Base-by-base conservation (phyloP, 2,888 invertebrate species). In the Epirrhoe tristata region DNA sequence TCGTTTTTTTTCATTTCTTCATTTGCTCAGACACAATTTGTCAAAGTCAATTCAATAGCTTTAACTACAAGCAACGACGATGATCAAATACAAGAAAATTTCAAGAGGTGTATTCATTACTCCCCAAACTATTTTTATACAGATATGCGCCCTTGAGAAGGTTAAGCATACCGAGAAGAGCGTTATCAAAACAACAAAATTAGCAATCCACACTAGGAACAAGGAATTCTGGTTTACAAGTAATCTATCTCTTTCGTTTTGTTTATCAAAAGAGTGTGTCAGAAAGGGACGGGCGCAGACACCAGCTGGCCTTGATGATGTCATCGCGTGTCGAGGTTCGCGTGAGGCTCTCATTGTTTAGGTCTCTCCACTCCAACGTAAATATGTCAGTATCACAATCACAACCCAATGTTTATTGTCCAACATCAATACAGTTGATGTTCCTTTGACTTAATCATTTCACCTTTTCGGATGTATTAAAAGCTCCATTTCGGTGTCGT, bases 261-360 rank as follows among this genome's bases (percentile, higher is more conserved):
- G 14, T 53, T 55, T 8, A 43, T 24, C 17, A 63, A 56, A 32
- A 43, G 8, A 24, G 24, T 32, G 59, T 61, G 67, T 71, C 39
- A 10, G 52, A 72, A 63, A 62, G 70, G 63, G 71, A 72, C 52
- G 66, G 63, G 32, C 54, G 66, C 54, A 69, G 79, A 82, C 81
- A 85, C 86, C 76, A 74, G 87, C 70, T 81, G 88, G 82, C 91
- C 91, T 91, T 91, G 91, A 74, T 91, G 91, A 91, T 89, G 90
- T 91, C 88, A 91, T 82, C 84, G 81, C 73, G 75, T 79, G 80
- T 80, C 77, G 77, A 78, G 69, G 83, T 83, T 86, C 84, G 83
- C 80, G 81, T 81, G 78, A 69, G 64, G 66, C 65, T 63, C 61
- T 67, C 57, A 73, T 73, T 75, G 70, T 73, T 73, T 71, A 56